Percentiles rank a stretch among this genome's conserved stretches.
phyloP scores from a whole-genome alignment of 2,797 vertebrate species.

The Falco columbarius region DNA sequence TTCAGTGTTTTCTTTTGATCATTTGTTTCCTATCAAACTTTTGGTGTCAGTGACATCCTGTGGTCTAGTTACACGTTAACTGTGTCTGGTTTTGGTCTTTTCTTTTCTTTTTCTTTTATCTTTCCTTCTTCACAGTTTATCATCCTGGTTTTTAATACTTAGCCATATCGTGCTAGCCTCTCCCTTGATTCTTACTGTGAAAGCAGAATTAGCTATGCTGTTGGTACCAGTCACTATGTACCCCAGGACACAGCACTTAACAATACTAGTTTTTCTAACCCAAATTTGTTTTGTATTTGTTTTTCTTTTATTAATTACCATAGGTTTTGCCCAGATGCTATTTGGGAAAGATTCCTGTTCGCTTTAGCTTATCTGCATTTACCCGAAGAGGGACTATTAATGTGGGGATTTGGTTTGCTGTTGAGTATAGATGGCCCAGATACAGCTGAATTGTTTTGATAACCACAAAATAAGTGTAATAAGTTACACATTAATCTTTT shows the following conservation, averaged over 20 bases:
- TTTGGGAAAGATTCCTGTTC: neutral
- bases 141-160: neutral
- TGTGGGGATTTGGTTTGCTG: neutral
- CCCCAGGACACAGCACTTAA: neutral
- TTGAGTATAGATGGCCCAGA: neutral
- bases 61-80: neutral
- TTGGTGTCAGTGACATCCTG: neutral
- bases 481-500: neutral
- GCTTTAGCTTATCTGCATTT: neutral
- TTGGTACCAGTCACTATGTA: neutral
- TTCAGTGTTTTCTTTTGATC: neutral
- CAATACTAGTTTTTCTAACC: neutral
- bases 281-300: neutral
- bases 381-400: neutral
- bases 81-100: neutral
- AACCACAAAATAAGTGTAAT: neutral
- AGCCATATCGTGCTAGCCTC: neutral
- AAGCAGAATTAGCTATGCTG: neutral
- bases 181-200: neutral
- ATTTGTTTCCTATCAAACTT: neutral
- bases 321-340: neutral
- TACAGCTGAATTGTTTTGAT: neutral
- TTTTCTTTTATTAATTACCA: neutral
- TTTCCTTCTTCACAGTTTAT: neutral
- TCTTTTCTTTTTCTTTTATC: neutral